A percentile compares a stretch with the other conserved stretches of the same genome.
Conservation (phyloP, 2,113 vertebrate species). For the Noctilio leporinus region DNA sequence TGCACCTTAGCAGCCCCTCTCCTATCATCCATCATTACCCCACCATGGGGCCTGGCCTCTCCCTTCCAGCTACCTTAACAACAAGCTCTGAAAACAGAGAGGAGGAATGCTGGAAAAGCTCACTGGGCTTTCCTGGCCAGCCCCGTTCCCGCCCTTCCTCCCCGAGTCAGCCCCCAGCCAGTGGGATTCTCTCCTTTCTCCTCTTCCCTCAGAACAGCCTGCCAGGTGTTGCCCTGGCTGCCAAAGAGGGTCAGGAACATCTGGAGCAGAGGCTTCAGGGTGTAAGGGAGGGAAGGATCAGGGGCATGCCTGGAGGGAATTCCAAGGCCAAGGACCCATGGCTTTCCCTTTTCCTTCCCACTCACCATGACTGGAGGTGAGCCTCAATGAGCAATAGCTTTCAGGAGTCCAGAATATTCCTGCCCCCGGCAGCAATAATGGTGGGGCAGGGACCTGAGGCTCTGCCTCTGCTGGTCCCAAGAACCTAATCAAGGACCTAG, state of each 20-base stretch:
- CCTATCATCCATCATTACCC: neutral
- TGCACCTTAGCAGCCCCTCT: neutral
- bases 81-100: neutral
- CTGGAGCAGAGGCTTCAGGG: accelerated
- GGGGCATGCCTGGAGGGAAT: neutral
- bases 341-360: neutral
- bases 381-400: neutral
- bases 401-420: neutral
- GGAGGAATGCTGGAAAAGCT: neutral
- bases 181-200: neutral
- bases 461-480: neutral
- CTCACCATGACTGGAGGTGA: neutral
- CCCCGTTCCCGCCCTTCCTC: conserved; percentile 31
- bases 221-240: neutral
- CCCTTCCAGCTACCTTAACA: neutral
- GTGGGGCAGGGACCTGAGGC: neutral
- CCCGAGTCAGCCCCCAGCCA: neutral
- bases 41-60: neutral
- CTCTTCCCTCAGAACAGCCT: neutral
- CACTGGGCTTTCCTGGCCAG: neutral
- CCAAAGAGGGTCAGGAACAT: neutral
- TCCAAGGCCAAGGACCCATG: neutral
- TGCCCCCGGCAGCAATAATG: neutral
- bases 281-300: neutral
- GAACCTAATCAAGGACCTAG: neutral